Conservation (phyloP, 2,113 vertebrate genomes). For the Acanthisitta chloris region DNA sequence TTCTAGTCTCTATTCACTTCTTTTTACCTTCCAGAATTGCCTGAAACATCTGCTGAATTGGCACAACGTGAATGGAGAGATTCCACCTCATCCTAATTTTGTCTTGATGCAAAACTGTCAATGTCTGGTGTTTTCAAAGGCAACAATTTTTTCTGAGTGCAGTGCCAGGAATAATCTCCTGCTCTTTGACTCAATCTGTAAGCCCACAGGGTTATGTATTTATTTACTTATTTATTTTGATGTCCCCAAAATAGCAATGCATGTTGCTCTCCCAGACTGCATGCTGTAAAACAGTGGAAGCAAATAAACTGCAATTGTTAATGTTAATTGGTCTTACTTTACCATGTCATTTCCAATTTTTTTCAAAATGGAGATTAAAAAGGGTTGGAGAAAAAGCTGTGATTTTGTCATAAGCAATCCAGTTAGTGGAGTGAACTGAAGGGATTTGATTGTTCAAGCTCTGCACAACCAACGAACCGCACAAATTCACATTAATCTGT, state of each 20-base stretch:
- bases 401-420: constrained; percentile 62
- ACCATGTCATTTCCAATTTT: constrained; percentile 55
- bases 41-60: not conserved
- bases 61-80: constrained; percentile 6
- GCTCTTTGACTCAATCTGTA: constrained; percentile 56
- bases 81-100: constrained; percentile 15
- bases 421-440: constrained; percentile 1
- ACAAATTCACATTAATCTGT: constrained; percentile 33
- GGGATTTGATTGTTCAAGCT: constrained; percentile 28
- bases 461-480: not conserved
- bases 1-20: not conserved
- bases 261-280: not conserved
- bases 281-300: constrained; percentile 20
- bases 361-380: constrained; percentile 56
- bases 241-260: constrained; percentile 45
- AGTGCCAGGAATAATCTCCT: constrained; percentile 47
- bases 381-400: constrained; percentile 37
- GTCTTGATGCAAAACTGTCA: constrained; percentile 37
- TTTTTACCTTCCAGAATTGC: not conserved
- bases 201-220: constrained; percentile 46
- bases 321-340: constrained; percentile 59
- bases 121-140: constrained; percentile 57
- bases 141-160: constrained; percentile 35
- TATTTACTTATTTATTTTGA: constrained; percentile 58
- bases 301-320: constrained; percentile 55